Evolutionary conservation across 35 echinoderm and acorn worm species (phyloP).

Genomic region (Lytechinus pictus): DNA sequence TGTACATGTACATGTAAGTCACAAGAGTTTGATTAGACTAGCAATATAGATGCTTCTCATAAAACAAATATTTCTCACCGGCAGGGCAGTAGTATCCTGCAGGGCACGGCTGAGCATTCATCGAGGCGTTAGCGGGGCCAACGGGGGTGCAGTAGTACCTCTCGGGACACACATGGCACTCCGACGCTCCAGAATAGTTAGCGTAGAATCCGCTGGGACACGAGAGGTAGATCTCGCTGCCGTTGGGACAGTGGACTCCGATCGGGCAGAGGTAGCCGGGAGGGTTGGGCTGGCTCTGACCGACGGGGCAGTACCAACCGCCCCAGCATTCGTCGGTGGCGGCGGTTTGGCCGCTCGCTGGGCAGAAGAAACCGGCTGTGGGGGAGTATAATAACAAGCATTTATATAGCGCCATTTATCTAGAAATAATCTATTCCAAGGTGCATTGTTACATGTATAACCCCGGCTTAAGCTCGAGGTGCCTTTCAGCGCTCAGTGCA

Average conservation of each 20-base stretch:
- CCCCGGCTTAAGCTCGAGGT: too few relatives aligned
- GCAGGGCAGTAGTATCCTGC: constrained; percentile 86
- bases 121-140: constrained; percentile 68
- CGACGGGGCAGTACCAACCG: constrained; percentile 89
- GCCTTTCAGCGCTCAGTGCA: too few relatives aligned
- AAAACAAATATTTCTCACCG: constrained; percentile 49
- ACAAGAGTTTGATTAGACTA: too few relatives aligned
- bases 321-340: constrained; percentile 82
- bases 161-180: constrained; percentile 82
- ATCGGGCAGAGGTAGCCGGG: constrained; percentile 72
- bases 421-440: too few relatives aligned
- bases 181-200: constrained; percentile 90
- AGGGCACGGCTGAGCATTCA: constrained; percentile 81
- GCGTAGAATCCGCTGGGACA: constrained; percentile 78
- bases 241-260: constrained; percentile 93
- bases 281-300: constrained; percentile 83
- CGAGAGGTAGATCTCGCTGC: constrained; percentile 83
- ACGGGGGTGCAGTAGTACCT: constrained; percentile 89
- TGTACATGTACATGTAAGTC: too few relatives aligned
- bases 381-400: not conserved
- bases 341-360: constrained; percentile 74
- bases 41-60: too few relatives aligned
- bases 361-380: constrained; percentile 88
- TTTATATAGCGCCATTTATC: too few relatives aligned
- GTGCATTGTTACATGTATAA: too few relatives aligned